Conservation (phyloP, 30 jellyfish, hydroid and myxozoan genomes). For the Hydra vulgaris region DNA sequence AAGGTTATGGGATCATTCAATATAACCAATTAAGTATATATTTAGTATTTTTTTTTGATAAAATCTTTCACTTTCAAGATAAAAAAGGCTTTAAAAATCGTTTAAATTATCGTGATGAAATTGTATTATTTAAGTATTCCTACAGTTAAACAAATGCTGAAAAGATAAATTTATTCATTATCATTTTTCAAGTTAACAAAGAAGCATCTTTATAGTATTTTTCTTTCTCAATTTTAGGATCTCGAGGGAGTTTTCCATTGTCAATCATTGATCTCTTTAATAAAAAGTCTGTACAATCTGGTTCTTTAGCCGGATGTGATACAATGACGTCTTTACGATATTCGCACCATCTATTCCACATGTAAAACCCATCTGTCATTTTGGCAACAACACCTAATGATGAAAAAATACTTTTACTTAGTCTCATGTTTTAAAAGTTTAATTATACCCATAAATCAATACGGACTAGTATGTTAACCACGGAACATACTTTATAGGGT, state of each 20-base stretch:
- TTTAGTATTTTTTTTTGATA: no score
- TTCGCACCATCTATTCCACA: constrained; percentile 23
- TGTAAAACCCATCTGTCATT: constrained; percentile 11
- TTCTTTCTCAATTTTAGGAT: background rate
- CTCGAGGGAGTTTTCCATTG: background rate
- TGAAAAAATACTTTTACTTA: background rate
- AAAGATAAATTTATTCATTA: no score
- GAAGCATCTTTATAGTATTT: background rate
- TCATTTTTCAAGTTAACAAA: background rate
- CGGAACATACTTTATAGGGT: no score
- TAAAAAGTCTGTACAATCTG: background rate
- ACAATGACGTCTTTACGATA: constrained; percentile 4
- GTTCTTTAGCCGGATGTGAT: constrained; percentile 15
- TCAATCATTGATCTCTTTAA: background rate
- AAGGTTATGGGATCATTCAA: no score
- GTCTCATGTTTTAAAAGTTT: background rate
- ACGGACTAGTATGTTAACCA: no score
- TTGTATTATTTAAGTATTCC: no score
- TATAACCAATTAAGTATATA: no score
- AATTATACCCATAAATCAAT: no score
- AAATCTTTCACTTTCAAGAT: no score
- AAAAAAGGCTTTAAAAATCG: no score
- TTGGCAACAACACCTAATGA: background rate
- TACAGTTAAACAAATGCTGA: no score
- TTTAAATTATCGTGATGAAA: no score